These are phyloP conservation scores for Rhogogaster chlorosoma DNA, from an alignment of 2,888 invertebrate genomes.

Conservation along the genomic window DNA sequence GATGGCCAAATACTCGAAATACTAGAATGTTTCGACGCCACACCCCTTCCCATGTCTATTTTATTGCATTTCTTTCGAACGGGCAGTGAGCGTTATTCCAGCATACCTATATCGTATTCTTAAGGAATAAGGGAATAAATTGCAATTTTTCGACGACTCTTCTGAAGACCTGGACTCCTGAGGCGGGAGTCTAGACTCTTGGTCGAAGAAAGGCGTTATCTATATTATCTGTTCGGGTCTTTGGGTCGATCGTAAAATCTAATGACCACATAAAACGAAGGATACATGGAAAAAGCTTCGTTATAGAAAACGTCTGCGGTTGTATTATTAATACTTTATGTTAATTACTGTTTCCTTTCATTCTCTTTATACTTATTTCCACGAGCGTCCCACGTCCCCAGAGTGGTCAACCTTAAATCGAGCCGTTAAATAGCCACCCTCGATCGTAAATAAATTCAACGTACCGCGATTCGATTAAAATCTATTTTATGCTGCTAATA, in stretches of 20 bases:
- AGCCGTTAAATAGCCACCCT: constrained; percentile 68
- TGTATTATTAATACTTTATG: constrained; percentile 76
- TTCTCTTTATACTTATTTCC: constrained; percentile 37
- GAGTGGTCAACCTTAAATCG: constrained; percentile 71
- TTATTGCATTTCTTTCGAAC: constrained; percentile 49
- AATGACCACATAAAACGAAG: constrained; percentile 73
- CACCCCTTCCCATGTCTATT: constrained; percentile 52
- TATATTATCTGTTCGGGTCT: constrained; percentile 64
- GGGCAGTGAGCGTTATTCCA: not conserved
- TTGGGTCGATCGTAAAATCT: constrained; percentile 77
- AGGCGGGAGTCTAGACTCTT: constrained; percentile 47
- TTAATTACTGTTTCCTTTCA: constrained; percentile 73
- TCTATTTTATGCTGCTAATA: constrained; percentile 63
- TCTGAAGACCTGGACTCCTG: not conserved
- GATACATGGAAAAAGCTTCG: constrained; percentile 71
- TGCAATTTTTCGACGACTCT: constrained; percentile 40
- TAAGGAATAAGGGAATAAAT: constrained; percentile 42
- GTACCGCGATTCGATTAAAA: constrained; percentile 68
- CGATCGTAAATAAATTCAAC: constrained; percentile 74
- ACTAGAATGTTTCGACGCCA: constrained; percentile 59
- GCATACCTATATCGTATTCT: constrained; percentile 1
- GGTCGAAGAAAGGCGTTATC: constrained; percentile 61
- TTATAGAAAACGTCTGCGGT: constrained; percentile 71
- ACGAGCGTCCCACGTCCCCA: constrained; percentile 61
- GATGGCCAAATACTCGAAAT: constrained; percentile 61